Conservation (phyloP, 2,888 invertebrate species). For the Drosophila rubida region DNA sequence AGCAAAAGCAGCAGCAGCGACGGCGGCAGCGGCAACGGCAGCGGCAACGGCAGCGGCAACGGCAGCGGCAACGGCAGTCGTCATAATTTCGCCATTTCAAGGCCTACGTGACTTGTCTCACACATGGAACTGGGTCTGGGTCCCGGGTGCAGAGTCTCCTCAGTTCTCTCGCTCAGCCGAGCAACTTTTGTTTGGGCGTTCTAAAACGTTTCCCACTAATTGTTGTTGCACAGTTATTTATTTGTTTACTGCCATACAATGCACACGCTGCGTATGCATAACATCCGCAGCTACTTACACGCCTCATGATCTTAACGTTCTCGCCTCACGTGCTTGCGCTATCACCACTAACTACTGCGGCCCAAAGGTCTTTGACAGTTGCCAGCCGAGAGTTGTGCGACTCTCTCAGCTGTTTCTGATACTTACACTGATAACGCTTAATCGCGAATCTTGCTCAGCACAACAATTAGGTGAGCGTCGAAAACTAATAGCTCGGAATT, state of each 20-base stretch:
- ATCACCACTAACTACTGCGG: constrained; percentile 5
- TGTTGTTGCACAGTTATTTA: constrained; percentile 29
- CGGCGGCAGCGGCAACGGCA: constrained; percentile 11
- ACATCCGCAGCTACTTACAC: constrained; percentile 7
- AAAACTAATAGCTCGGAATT: background rate
- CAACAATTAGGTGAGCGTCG: constrained; percentile 22
- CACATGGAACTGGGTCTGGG: constrained; percentile 53
- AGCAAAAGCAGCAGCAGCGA: constrained; percentile 7
- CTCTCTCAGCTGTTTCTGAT: background rate
- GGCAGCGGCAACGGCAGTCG: constrained; percentile 32
- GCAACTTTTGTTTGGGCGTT: constrained; percentile 15
- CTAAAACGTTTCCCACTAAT: constrained; percentile 13
- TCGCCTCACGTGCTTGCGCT: constrained; percentile 54
- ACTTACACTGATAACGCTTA: background rate
- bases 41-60: background rate
- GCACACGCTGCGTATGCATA: constrained; percentile 28
- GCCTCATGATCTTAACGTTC: constrained; percentile 57
- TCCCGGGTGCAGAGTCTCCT: constrained; percentile 59
- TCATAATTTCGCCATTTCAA: constrained; percentile 73
- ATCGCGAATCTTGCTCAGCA: background rate
- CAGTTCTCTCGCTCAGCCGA: constrained; percentile 8
- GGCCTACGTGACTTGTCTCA: constrained; percentile 80
- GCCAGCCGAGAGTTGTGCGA: constrained; percentile 15
- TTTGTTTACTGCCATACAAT: constrained; percentile 21
- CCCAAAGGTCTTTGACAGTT: constrained; percentile 51